Evolutionary conservation across 2,888 invertebrate species (phyloP), one percentile per base, ranked within the genome.

Genomic region (Drepanosiphum platanoidis): DNA sequence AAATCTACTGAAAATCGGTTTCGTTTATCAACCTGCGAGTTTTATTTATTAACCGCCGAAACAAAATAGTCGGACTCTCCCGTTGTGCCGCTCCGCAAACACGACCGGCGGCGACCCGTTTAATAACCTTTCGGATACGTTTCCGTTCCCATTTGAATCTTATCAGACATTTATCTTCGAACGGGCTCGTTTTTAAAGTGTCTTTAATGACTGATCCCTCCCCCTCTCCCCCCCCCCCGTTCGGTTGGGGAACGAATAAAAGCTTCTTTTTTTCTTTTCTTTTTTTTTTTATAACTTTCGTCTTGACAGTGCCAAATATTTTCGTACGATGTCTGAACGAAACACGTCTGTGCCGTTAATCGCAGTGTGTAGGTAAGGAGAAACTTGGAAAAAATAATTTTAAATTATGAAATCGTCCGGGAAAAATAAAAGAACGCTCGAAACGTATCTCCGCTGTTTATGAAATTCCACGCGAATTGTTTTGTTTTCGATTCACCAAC

Each of bases 151-250:
- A 46, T 83, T 83, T 64, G 42, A 64, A 74, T 74, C n/a, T 27
- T 83, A 83, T 66, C 27, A 11, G 42, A 32, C 61, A 64, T 83
- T 75, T 74, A 36, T 83, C 46, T 75, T 34, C 18, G 42, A 74
- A 74, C 27, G 64, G 18, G 34, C 32, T 32, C 58, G 27, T 64
- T 64, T 64, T 70, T 13, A 42, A 58, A 61, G 32, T 46, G 34
- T 75, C 46, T 66, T 66, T 83, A 74, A 83, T 83, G 66, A 75
- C 46, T 9, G 46, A 74, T 74, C 22, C n/a, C n/a, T n/a, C n/a
- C n/a, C n/a, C n/a, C n/a, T n/a, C n/a, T n/a, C n/a, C n/a, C n/a
- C n/a, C n/a, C n/a, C n/a, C n/a, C 58, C 32, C 61, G 39, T 32
- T 3, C 27, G 61, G 36, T 15, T 11, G 52, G 46, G 39, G 36